Base-by-base conservation (phyloP, 2,888 invertebrate species). In the Plebejus anna region DNA sequence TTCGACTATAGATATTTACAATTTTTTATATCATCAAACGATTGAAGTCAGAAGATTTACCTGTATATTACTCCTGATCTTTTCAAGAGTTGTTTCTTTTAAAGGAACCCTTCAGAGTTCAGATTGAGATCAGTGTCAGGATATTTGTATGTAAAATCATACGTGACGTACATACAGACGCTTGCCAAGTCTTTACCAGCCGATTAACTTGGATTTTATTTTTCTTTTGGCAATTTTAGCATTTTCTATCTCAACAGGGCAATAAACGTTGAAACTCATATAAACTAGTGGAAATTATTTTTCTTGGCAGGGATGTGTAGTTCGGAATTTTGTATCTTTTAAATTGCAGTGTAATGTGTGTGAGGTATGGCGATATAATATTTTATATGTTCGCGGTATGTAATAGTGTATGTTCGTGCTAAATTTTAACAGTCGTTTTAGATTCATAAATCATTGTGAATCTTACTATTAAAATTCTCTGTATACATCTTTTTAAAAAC, bases 181-280 rank as follows among this genome's bases (percentile, higher is more conserved):
- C 77, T 78, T 81, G 82, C 82, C 82, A 82, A 82, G 79, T 80
- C 80, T 79, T 81, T 80, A 80, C 80, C 79, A 78, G 77, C 79
- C 79, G 80, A 81, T 82, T 81, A 80, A 80, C 80, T 81, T 77
- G 75, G 78, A 79, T 80, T 81, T 81, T 81, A 81, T 81, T 80
- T 78, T 76, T 79, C 76, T 78, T 77, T 75, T 79, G 72, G 70
- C 70, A 79, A 79, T 78, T 78, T 78, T 78, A 78, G 78, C 77
- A 78, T 79, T 78, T 78, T 78, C 76, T 77, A 76, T 78, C 79
- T 78, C 73, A 75, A 80, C 76, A 78, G 76, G 71, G 79, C 79
- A 78, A 80, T 80, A 80, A 79, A 78, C 77, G 79, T 79, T 80
- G 79, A 80, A 80, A 80, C 77, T 78, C 80, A 79, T 80, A 79